Conservation (phyloP, 1,140 invertebrate genomes). For the Euglossa dilemma region DNA sequence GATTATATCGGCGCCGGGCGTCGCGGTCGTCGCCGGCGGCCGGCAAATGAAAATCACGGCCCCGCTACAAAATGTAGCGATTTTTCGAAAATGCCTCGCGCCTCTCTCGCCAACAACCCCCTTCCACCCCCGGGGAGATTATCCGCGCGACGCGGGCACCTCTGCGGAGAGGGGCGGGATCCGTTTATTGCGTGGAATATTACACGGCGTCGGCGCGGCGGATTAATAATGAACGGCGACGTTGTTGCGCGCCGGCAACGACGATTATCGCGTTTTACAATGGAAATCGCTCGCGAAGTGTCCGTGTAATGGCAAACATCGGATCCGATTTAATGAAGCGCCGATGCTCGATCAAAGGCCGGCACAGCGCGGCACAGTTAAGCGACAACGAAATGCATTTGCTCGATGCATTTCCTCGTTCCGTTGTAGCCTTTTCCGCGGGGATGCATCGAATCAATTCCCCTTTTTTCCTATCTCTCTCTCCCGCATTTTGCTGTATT, state of each 20-base stretch:
- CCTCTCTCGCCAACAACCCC: too few relatives aligned
- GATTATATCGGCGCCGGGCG: slow-evolving; percentile 44
- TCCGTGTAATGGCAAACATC: slow-evolving; percentile 54
- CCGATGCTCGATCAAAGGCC: slow-evolving; percentile 34
- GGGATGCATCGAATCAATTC: neutral
- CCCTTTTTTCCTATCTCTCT: neutral
- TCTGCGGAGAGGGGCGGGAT: slow-evolving; percentile 13
- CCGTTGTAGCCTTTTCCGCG: neutral
- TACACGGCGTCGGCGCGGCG: slow-evolving; percentile 47
- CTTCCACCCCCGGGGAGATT: slow-evolving; percentile 31
- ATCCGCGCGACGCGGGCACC: neutral
- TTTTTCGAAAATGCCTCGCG: slow-evolving; percentile 45
- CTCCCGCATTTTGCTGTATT: neutral
- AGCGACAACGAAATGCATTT: slow-evolving; percentile 2
- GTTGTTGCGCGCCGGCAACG: slow-evolving; percentile 12
- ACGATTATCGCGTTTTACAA: slow-evolving; percentile 63
- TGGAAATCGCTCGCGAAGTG: slow-evolving; percentile 53
- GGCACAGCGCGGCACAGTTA: neutral
- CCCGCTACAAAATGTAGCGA: slow-evolving; percentile 41
- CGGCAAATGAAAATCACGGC: slow-evolving; percentile 49
- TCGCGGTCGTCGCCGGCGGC: neutral
- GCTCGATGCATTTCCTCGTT: neutral
- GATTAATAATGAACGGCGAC: slow-evolving; percentile 61
- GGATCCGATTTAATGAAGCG: slow-evolving; percentile 53
- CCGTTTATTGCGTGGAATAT: slow-evolving; percentile 66